Percentiles rank a stretch among this genome's conserved stretches.
These are phyloP conservation scores for Limnothrissa miodon DNA, from an alignment of 2,113 vertebrate species.

Conservation along the genomic window DNA sequence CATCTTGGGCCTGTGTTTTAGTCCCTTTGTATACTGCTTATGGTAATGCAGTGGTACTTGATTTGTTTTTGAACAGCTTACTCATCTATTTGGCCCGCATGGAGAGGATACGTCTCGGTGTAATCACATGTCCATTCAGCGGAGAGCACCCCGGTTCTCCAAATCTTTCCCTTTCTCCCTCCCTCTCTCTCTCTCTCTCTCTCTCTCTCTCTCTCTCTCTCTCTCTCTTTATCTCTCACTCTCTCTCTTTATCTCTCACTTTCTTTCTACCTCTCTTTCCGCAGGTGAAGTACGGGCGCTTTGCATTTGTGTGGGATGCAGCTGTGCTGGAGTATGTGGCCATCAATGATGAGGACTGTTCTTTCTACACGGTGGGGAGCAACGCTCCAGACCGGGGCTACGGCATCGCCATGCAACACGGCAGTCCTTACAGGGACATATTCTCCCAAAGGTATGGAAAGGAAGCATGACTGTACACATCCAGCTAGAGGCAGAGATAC, in stretches of 20 bases:
- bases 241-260: no score
- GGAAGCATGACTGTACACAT: background rate
- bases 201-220: background rate
- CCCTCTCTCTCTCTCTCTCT: constrained; percentile 14
- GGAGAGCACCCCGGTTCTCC: background rate
- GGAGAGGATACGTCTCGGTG: background rate
- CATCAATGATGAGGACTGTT: constrained; percentile 94
- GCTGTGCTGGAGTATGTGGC: constrained; percentile 94
- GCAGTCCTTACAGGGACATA: constrained; percentile 93
- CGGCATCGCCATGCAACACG: constrained; percentile 94
- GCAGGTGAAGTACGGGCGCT: constrained; percentile 93
- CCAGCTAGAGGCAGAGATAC: no score
- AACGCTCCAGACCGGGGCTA: constrained; percentile 90
- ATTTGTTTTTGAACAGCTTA: constrained; percentile 13
- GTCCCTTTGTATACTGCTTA: background rate
- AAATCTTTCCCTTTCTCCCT: constrained; percentile 2
- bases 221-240: no score
- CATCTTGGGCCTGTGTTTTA: background rate
- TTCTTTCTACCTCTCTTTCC: no score
- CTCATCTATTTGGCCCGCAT: no score
- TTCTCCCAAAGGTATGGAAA: constrained; percentile 92
- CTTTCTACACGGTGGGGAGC: constrained; percentile 89
- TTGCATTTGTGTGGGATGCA: constrained; percentile 96
- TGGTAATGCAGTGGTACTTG: background rate
- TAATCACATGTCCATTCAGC: background rate